These are phyloP conservation scores for Microplitis deprimator DNA, from an alignment of 2,888 invertebrate genomes.

Conservation along the genomic window DNA sequence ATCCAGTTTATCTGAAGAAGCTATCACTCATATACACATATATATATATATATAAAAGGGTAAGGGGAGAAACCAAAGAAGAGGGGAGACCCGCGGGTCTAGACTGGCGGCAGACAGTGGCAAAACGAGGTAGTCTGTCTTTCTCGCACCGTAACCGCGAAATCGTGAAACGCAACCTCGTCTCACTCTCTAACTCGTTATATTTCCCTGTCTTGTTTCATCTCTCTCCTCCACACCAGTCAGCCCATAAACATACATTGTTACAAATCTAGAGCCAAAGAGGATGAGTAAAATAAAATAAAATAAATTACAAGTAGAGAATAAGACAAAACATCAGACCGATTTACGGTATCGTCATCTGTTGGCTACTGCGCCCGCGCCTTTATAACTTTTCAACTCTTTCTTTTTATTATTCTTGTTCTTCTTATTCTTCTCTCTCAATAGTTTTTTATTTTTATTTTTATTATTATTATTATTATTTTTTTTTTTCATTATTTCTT, in stretches of 20 bases:
- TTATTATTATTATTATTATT: neutral
- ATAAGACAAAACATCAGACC: slow-evolving; percentile 45
- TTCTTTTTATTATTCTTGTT: neutral
- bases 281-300: neutral
- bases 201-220: slow-evolving; percentile 22
- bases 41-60: slow-evolving; percentile 7
- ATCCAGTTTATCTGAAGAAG: no score
- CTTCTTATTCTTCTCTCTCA: slow-evolving; percentile 31
- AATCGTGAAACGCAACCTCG: neutral
- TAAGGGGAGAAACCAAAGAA: slow-evolving; percentile 26
- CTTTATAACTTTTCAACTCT: slow-evolving; percentile 20
- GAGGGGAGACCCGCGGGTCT: slow-evolving; percentile 54
- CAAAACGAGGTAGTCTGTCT: slow-evolving; percentile 60
- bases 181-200: slow-evolving; percentile 13
- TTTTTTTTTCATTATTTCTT: neutral
- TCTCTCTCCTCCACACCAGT: neutral
- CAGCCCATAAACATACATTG: neutral
- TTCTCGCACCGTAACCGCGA: neutral
- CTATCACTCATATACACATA: neutral
- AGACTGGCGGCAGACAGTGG: slow-evolving; percentile 66
- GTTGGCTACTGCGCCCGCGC: slow-evolving; percentile 33
- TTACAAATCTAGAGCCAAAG: neutral
- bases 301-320: slow-evolving; percentile 18
- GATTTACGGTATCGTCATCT: slow-evolving; percentile 49
- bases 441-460: neutral